These are phyloP conservation scores for Grapholita molesta DNA, from an alignment of 1,140 invertebrate genomes.

Conservation along the genomic window DNA sequence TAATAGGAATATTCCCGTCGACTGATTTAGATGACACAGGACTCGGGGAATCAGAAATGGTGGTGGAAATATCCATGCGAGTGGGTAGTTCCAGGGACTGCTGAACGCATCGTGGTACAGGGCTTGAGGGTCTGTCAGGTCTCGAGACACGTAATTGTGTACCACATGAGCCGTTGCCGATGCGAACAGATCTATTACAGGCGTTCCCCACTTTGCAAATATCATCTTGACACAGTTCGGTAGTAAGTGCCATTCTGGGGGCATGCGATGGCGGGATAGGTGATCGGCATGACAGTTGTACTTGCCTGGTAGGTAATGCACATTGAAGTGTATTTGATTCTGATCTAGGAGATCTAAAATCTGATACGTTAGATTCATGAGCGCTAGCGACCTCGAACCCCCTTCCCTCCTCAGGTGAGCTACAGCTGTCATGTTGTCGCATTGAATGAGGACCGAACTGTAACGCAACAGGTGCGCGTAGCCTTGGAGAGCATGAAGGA, in stretches of 20 bases:
- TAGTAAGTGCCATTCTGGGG: slow-evolving; percentile 54
- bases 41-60: slow-evolving; percentile 26
- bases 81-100: slow-evolving; percentile 34
- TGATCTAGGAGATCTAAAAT: slow-evolving; percentile 37
- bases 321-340: slow-evolving; percentile 32
- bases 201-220: slow-evolving; percentile 37
- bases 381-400: slow-evolving; percentile 41
- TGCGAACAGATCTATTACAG: slow-evolving; percentile 48
- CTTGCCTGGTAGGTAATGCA: slow-evolving; percentile 39
- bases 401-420: slow-evolving; percentile 48
- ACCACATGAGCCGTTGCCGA: slow-evolving; percentile 32
- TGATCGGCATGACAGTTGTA: slow-evolving; percentile 49
- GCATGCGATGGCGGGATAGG: slow-evolving; percentile 33
- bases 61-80: slow-evolving; percentile 41
- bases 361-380: slow-evolving; percentile 39
- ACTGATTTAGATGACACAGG: slow-evolving; percentile 22
- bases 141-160: slow-evolving; percentile 30
- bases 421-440: slow-evolving; percentile 55
- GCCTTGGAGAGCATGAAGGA: slow-evolving; percentile 31
- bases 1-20: slow-evolving; percentile 13
- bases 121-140: slow-evolving; percentile 37
- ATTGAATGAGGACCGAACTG: slow-evolving; percentile 38
- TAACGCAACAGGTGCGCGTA: slow-evolving; percentile 18
- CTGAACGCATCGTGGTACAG: slow-evolving; percentile 44
- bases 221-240: slow-evolving; percentile 30